A percentile compares a stretch with the other conserved stretches of the same genome.
phyloP scores from a whole-genome alignment of 2,888 invertebrate genomes.

The Eilema sororculum region DNA sequence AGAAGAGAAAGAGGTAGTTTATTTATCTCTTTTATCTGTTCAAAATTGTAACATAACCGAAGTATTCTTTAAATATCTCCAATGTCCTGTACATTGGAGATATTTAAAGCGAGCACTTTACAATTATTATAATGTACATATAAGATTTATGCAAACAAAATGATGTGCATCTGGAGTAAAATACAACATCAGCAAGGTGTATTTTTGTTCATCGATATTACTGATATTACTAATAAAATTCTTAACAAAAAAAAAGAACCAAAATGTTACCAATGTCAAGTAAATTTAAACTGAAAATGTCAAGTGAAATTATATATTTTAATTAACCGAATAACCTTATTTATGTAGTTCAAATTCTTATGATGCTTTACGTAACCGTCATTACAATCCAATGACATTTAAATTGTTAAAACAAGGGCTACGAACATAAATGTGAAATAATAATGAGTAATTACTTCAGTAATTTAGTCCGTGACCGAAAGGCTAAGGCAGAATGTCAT shows the following conservation, averaged over 20 bases:
- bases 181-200: not conserved
- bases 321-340: not conserved
- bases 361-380: not conserved
- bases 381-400: constrained; percentile 6
- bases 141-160: not conserved
- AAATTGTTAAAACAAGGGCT: constrained; percentile 8
- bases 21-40: too few species aligned
- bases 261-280: too few species aligned
- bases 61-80: too few species aligned
- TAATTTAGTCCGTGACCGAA: constrained; percentile 46
- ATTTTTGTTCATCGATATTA: not conserved
- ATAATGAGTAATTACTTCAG: constrained; percentile 43
- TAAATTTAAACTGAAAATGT: too few species aligned
- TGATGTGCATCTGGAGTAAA: not conserved
- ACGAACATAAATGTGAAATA: constrained; percentile 14
- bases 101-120: too few species aligned
- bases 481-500: constrained; percentile 43
- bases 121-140: too few species aligned
- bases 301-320: not conserved
- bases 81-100: too few species aligned
- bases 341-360: not conserved
- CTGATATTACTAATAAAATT: too few species aligned
- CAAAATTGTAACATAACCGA: too few species aligned
- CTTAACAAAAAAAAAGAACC: too few species aligned
- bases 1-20: too few species aligned